Base-by-base conservation (phyloP, 2,113 vertebrate species). In the Gorsachius goisagi region DNA sequence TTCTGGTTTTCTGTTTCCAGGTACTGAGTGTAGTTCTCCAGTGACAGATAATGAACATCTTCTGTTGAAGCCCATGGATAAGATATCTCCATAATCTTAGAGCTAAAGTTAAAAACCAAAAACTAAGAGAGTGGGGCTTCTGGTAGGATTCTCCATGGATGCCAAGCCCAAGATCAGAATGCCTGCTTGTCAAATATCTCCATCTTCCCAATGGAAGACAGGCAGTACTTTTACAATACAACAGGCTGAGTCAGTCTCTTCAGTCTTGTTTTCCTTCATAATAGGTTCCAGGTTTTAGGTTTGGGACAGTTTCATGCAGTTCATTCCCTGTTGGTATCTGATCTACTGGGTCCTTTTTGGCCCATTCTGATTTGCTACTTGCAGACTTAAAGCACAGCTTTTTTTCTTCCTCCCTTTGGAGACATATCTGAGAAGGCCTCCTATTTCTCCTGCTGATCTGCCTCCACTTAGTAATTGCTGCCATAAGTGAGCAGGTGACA, bases 151-250 rank as follows among this genome's bases (percentile, higher is more conserved):
- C 10, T 53, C 8, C 27, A 35, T 5, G 16, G 35, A 24, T 77
- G 27, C 18, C 49, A 86, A 67, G 24, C 22, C 21, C 44, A 33
- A 50, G n/a, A 4, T 59, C 62, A 64, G 52, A 68, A 49, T 27
- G 23, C 13, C 12, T 60, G 10, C 32, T 76, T 76, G 37, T 60
- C 28, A 58, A 71, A 14, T 50, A 33, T 21, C 5, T 86, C 20
- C 32, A 11, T 49, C 47, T 41, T 84, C 69, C 63, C 66, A 15
- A 11, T 14, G 35, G 50, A 77, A 62, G 21, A 9, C 12, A 12
- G 0, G 8, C 6, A 7, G 12, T 22, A 20, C 2, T 49, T 55
- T 49, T 55, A 26, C 0, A 73, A 37, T 9, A 32, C 35, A 56
- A 12, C 14, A 32, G 41, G 23, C 3, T 1, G 55, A 78, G 9